phyloP scores from a whole-genome alignment of 2,797 vertebrate species.

The Tangara arthus region DNA sequence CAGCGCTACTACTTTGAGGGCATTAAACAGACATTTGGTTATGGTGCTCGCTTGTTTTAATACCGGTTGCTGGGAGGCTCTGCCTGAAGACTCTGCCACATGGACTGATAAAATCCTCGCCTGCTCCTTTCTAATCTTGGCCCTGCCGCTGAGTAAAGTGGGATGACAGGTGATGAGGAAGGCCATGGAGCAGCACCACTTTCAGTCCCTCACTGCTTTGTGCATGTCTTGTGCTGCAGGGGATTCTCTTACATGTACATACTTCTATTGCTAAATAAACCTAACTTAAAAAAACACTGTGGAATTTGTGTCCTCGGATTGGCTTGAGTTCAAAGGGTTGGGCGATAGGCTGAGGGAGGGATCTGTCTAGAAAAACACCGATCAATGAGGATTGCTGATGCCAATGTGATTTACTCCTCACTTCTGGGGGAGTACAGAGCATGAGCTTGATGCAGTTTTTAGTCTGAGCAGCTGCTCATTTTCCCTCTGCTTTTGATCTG shows the following conservation, averaged over 20 bases:
- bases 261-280: constrained; percentile 80
- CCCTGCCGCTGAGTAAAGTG: constrained; percentile 59
- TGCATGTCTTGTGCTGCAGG: constrained; percentile 79
- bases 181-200: constrained; percentile 63
- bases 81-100: constrained; percentile 52
- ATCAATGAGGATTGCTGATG: neutral
- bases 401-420: constrained; percentile 2
- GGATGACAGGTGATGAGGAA: constrained; percentile 68
- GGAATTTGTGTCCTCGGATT: neutral
- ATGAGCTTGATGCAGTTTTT: constrained; percentile 29
- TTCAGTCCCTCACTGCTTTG: constrained; percentile 71
- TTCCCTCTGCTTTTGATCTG: constrained; percentile 46
- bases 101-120: constrained; percentile 64
- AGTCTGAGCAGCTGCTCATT: constrained; percentile 42
- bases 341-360: neutral
- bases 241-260: constrained; percentile 81
- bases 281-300: constrained; percentile 74
- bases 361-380: neutral
- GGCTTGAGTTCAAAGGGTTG: constrained; percentile 13
- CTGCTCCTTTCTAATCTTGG: constrained; percentile 62
- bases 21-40: constrained; percentile 98
- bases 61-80: neutral
- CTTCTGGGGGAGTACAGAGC: neutral
- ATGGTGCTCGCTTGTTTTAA: constrained; percentile 90
- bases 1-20: constrained; percentile 94